Evolutionary conservation across 2,888 invertebrate genomes (phyloP).

Genomic region (Cyclophora punctaria): DNA sequence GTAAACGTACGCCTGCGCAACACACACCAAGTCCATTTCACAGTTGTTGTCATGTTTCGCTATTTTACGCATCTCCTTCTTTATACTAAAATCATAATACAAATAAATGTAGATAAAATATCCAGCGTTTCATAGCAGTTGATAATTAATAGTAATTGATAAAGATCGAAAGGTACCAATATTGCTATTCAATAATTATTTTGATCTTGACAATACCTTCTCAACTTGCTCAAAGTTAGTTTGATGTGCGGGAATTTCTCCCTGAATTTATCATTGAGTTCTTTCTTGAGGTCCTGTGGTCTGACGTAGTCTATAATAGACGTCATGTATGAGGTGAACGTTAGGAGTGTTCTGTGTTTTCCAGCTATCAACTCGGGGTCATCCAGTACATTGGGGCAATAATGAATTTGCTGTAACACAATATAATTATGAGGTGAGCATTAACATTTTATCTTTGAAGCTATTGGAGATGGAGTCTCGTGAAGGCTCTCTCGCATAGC

Average conservation of each 20-base stretch:
- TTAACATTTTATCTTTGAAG: too few species aligned
- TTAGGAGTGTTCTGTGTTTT: conserved; percentile 89
- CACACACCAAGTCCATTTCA: conserved; percentile 88
- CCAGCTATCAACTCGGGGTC: conserved; percentile 94
- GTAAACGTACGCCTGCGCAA: conserved; percentile 98
- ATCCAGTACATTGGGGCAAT: conserved; percentile 92
- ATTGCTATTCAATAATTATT: background rate
- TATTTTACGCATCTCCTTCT: conserved; percentile 95
- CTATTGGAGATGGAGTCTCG: too few species aligned
- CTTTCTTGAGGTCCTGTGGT: conserved; percentile 96
- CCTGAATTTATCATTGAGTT: conserved; percentile 96
- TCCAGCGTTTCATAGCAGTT: background rate
- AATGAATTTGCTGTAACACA: conserved; percentile 65
- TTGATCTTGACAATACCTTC: conserved; percentile 79
- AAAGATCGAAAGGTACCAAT: background rate
- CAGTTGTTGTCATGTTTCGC: conserved; percentile 89
- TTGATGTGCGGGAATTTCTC: conserved; percentile 97
- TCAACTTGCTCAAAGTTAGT: conserved; percentile 94
- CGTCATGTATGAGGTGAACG: conserved; percentile 93
- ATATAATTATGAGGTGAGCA: background rate
- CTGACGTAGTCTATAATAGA: conserved; percentile 97
- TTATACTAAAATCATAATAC: conserved; percentile 79
- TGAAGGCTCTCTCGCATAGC: too few species aligned
- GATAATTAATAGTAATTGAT: background rate
- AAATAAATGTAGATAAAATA: background rate